These are phyloP conservation scores for Crocidura indochinensis DNA, from an alignment of 2,797 vertebrate genomes.

Conservation along the genomic window DNA sequence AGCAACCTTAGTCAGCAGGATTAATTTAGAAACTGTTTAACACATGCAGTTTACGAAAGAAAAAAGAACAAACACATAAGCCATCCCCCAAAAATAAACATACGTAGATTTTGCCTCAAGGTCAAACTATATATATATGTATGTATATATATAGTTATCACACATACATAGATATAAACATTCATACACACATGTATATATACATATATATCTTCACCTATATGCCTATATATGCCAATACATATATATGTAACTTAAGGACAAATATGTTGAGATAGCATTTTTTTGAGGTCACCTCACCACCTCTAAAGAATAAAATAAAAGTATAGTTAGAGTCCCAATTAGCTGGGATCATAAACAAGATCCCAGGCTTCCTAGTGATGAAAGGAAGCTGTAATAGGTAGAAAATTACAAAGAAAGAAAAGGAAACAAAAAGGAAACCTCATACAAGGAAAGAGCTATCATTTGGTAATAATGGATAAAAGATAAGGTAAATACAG, in stretches of 20 bases:
- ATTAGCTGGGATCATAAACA: conserved; percentile 16
- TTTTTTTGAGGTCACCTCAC: background rate
- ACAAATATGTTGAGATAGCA: background rate
- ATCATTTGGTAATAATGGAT: background rate
- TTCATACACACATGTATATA: too few relatives aligned
- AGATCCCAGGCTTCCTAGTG: background rate
- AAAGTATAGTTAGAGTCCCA: background rate
- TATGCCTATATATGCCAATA: background rate
- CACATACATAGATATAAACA: background rate
- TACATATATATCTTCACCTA: background rate
- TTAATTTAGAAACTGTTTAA: conserved; percentile 79
- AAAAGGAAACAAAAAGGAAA: conserved; percentile 14
- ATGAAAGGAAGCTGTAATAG: background rate
- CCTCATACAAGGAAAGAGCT: background rate
- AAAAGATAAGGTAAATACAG: conserved; percentile 7
- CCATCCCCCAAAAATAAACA: conserved; percentile 14
- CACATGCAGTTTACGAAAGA: conserved; percentile 43
- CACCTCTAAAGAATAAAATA: background rate
- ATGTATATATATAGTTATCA: background rate
- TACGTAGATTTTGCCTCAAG: background rate
- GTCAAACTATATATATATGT: background rate
- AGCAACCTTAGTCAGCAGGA: conserved; percentile 70
- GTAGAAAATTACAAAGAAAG: conserved; percentile 29
- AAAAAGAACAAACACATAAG: conserved; percentile 8
- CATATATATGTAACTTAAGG: background rate